These are phyloP conservation scores for Cryptus armator DNA, from an alignment of 2,888 invertebrate species.

Conservation along the genomic window DNA sequence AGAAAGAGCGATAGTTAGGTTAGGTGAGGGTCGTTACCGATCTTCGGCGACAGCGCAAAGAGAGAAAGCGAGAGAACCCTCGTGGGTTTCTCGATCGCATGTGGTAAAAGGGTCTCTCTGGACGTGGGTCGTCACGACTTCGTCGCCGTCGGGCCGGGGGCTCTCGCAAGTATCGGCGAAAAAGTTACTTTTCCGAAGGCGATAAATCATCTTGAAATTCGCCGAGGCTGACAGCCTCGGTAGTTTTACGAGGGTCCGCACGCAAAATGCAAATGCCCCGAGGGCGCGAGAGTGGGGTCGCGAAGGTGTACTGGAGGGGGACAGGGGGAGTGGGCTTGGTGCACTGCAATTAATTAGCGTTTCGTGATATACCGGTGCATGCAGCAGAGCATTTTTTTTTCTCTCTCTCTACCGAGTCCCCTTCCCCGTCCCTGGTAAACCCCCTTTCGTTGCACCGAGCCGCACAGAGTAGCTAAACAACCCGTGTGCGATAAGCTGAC, in stretches of 20 bases:
- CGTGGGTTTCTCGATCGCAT: slow-evolving; percentile 53
- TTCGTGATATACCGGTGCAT: slow-evolving; percentile 82
- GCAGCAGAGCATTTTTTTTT: slow-evolving; percentile 78
- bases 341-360: slow-evolving; percentile 83
- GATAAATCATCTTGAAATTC: slow-evolving; percentile 83
- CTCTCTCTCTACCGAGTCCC: background rate
- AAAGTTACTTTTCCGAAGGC: slow-evolving; percentile 80
- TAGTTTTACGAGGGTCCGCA: slow-evolving; percentile 82
- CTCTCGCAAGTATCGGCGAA: slow-evolving; percentile 76
- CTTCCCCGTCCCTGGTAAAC: background rate
- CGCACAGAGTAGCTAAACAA: slow-evolving; percentile 60
- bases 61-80: slow-evolving; percentile 1
- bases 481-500: slow-evolving; percentile 78
- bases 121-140: slow-evolving; percentile 53
- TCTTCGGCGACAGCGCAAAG: slow-evolving; percentile 41
- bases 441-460: slow-evolving; percentile 17
- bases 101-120: slow-evolving; percentile 30
- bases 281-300: slow-evolving; percentile 58
- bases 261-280: slow-evolving; percentile 82
- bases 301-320: slow-evolving; percentile 54
- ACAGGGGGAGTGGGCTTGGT: slow-evolving; percentile 75
- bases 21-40: slow-evolving; percentile 20
- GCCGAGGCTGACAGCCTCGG: slow-evolving; percentile 81
- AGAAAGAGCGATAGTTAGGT: slow-evolving; percentile 1
- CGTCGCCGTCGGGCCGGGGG: slow-evolving; percentile 37